These are phyloP conservation scores for cat (Felis catus) DNA, from an alignment of 2,113 vertebrate genomes.

Conservation along the genomic window F.catus_Fca126_mat1.0 CM031423.1:2213001-2213500, in stretches of 20 bases:
- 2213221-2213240: constrained; percentile 26
- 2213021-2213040: not conserved
- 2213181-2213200: not conserved
- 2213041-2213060: constrained; percentile 2
- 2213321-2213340: not conserved
- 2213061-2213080: not conserved
- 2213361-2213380: not conserved
- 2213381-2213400: not conserved
- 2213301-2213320: not conserved
- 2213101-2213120: not conserved
- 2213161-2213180: not conserved
- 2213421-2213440: not conserved
- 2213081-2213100: no score
- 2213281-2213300: constrained; percentile 34
- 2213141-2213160: not conserved
- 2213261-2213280: not conserved
- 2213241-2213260: constrained; percentile 65
- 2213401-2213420: not conserved
- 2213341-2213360: not conserved
- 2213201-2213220: not conserved
- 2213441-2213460: not conserved
- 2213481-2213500: not conserved
- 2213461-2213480: not conserved
- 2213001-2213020: not conserved
- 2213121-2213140: constrained; percentile 1